A percentile compares a stretch with the other conserved stretches of the same genome.
These are phyloP conservation scores for Ephestia elutella DNA, from an alignment of 1,140 invertebrate genomes.

Conservation along the genomic window DNA sequence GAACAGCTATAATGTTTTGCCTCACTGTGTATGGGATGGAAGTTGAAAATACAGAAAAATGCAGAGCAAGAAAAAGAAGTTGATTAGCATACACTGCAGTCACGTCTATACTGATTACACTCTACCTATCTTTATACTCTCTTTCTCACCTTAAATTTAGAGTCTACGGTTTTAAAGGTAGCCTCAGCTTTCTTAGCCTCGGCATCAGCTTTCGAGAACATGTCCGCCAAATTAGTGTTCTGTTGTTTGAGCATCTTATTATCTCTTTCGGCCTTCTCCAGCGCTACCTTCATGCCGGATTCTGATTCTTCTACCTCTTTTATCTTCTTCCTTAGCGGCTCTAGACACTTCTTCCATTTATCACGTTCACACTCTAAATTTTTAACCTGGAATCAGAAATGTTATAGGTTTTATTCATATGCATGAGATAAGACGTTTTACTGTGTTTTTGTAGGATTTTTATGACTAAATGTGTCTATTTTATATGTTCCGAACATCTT, in stretches of 20 bases:
- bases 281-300: constrained; percentile 60
- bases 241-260: constrained; percentile 59
- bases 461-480: too few species aligned
- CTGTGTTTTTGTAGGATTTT: too few species aligned
- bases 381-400: constrained; percentile 34
- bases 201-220: constrained; percentile 56
- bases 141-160: constrained; percentile 63
- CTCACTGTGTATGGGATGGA: too few species aligned
- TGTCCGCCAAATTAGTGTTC: constrained; percentile 49
- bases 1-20: too few species aligned
- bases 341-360: constrained; percentile 51
- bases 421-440: too few species aligned
- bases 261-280: constrained; percentile 73
- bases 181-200: constrained; percentile 72
- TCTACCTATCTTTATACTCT: not conserved
- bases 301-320: constrained; percentile 75
- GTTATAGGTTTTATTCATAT: too few species aligned
- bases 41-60: too few species aligned
- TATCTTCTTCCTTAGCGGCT: constrained; percentile 64
- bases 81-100: too few species aligned
- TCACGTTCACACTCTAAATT: constrained; percentile 58
- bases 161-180: constrained; percentile 62
- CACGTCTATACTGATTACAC: too few species aligned
- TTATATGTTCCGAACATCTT: too few species aligned
- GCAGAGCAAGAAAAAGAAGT: too few species aligned